Conservation (phyloP, 1,140 invertebrate genomes). For the Lineus longissimus region DNA sequence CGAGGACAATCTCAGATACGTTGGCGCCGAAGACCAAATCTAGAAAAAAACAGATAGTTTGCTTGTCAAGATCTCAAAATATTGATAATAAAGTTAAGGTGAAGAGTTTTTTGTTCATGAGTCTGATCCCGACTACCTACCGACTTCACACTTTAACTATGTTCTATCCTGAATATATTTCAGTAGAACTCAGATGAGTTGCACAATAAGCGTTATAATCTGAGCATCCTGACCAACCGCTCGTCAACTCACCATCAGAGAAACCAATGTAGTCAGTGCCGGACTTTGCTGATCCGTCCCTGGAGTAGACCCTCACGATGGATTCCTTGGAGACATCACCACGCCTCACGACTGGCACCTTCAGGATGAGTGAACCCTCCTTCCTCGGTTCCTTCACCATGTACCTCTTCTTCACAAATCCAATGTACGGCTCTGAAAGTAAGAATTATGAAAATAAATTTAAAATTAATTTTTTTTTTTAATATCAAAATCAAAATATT, state of each 20-base stretch:
- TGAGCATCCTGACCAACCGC: no score
- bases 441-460: slow-evolving; percentile 4
- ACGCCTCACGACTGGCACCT: slow-evolving; percentile 46
- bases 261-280: slow-evolving; percentile 52
- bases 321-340: slow-evolving; percentile 52
- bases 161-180: no score
- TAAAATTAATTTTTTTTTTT: not conserved
- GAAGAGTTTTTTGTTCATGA: no score
- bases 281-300: slow-evolving; percentile 53
- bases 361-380: slow-evolving; percentile 37
- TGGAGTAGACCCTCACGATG: slow-evolving; percentile 50
- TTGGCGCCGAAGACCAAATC: slow-evolving; percentile 46
- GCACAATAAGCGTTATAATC: no score
- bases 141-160: no score
- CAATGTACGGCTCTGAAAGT: slow-evolving; percentile 46
- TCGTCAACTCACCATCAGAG: slow-evolving; percentile 44
- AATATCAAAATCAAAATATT: no score
- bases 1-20: slow-evolving; percentile 35
- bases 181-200: no score
- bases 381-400: slow-evolving; percentile 49
- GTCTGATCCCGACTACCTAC: no score
- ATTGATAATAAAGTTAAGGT: no score
- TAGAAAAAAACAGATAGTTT: slow-evolving; percentile 24
- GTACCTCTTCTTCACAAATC: slow-evolving; percentile 40
- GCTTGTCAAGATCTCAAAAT: no score